A percentile compares a stretch with the other conserved stretches of the same genome.
Conservation (phyloP, 2,797 vertebrate genomes). For the Phataginus tricuspis region DNA sequence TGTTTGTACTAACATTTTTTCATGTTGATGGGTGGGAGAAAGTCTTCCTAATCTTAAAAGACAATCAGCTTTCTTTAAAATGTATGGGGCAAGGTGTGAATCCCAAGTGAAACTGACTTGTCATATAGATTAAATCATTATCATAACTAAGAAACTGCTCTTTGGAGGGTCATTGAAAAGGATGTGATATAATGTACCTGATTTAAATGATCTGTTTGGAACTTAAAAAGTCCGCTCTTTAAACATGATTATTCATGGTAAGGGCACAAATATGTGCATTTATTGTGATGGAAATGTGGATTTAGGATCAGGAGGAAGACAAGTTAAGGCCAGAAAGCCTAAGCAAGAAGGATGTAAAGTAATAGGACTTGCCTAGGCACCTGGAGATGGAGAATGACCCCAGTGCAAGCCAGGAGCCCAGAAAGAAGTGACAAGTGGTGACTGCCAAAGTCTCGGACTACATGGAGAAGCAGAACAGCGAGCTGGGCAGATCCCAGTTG, state of each 20-base stretch:
- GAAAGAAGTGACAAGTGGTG: background rate
- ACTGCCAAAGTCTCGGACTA: background rate
- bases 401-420: background rate
- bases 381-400: background rate
- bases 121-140: background rate
- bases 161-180: background rate
- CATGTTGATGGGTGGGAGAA: background rate
- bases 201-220: background rate
- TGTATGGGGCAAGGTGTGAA: background rate
- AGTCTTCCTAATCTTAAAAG: slow-evolving; percentile 30
- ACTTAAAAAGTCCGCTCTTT: background rate
- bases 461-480: background rate
- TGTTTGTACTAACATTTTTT: background rate
- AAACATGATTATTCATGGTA: background rate
- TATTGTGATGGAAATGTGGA: background rate
- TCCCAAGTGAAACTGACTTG: background rate
- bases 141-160: background rate
- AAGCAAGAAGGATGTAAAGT: background rate
- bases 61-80: background rate
- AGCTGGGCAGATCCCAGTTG: background rate
- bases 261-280: background rate
- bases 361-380: background rate
- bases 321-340: background rate
- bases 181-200: background rate
- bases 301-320: background rate